phyloP scores from a whole-genome alignment of 2,888 invertebrate species.

The Seira ritae region DNA sequence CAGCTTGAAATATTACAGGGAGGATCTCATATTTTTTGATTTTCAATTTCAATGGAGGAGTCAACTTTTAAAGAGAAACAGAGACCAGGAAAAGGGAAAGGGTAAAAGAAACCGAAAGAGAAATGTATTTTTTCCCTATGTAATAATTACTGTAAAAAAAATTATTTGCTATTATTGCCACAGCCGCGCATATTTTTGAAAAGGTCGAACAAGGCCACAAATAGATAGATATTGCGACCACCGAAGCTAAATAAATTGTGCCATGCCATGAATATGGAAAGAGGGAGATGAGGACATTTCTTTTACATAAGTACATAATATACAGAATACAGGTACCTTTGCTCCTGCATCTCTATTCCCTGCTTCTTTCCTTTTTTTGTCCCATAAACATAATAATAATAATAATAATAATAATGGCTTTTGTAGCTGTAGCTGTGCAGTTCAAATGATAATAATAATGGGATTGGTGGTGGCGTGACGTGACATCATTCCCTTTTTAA shows the following conservation, averaged over 20 bases:
- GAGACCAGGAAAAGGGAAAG: no score
- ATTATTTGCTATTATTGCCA: conserved; percentile 64
- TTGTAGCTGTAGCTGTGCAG: not conserved
- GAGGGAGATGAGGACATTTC: conserved; percentile 14
- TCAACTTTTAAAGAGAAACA: no score
- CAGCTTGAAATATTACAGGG: conserved; percentile 55
- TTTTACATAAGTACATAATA: conserved; percentile 23
- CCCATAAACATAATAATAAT: conserved; percentile 38
- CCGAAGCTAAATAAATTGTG: conserved; percentile 18
- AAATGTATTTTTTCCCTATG: no score
- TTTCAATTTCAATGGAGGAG: no score
- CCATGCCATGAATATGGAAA: conserved; percentile 1
- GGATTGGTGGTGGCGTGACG: conserved; percentile 15
- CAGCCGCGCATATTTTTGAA: conserved; percentile 71
- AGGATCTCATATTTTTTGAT: no score
- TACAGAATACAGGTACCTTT: not conserved
- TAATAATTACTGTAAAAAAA: not conserved
- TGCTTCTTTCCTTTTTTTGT: conserved; percentile 32
- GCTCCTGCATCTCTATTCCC: conserved; percentile 28
- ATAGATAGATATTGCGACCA: conserved; percentile 35
- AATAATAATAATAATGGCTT: conserved; percentile 40
- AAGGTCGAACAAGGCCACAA: conserved; percentile 56
- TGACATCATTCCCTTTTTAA: not conserved
- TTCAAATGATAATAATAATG: no score
- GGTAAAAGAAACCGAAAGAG: no score